These are phyloP conservation scores for Hirtodrosophila duncani DNA, from an alignment of 2,888 invertebrate genomes.

Conservation along the genomic window DNA sequence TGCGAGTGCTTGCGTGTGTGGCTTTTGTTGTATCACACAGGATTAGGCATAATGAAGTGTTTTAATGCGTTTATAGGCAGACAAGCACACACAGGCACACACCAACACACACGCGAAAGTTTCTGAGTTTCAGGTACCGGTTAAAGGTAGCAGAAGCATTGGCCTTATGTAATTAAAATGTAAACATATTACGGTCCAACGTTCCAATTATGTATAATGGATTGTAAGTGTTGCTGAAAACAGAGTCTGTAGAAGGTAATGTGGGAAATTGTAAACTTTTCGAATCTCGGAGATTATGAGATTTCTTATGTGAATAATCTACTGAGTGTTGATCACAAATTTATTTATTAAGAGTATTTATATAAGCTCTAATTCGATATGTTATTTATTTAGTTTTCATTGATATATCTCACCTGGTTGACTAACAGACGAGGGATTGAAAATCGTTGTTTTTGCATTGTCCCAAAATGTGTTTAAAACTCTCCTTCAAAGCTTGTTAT, in stretches of 20 bases:
- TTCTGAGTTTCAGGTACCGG: too few relatives aligned
- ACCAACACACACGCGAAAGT: conserved; percentile 6
- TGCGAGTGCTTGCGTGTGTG: conserved; percentile 43
- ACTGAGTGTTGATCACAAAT: too few relatives aligned
- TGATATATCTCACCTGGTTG: too few relatives aligned
- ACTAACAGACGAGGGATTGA: too few relatives aligned
- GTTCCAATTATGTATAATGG: conserved; percentile 20
- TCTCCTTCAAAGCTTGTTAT: too few relatives aligned
- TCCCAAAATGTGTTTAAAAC: too few relatives aligned
- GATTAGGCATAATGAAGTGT: conserved; percentile 72
- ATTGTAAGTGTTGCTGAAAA: not conserved
- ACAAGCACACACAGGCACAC: conserved; percentile 30
- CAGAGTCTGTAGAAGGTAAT: not conserved
- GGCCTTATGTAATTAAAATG: conserved; percentile 60
- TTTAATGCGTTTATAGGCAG: conserved; percentile 66
- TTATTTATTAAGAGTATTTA: too few relatives aligned
- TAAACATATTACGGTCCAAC: conserved; percentile 27
- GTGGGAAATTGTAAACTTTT: not conserved
- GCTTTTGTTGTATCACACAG: conserved; percentile 71
- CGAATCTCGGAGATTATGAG: too few relatives aligned
- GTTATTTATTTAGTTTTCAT: too few relatives aligned
- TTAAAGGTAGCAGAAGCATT: conserved; percentile 21
- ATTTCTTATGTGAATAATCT: too few relatives aligned
- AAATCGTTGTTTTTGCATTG: too few relatives aligned
- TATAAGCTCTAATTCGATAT: too few relatives aligned